phyloP scores from a whole-genome alignment of 2,797 vertebrate genomes.

The Muraenolepis orangiensis region DNA sequence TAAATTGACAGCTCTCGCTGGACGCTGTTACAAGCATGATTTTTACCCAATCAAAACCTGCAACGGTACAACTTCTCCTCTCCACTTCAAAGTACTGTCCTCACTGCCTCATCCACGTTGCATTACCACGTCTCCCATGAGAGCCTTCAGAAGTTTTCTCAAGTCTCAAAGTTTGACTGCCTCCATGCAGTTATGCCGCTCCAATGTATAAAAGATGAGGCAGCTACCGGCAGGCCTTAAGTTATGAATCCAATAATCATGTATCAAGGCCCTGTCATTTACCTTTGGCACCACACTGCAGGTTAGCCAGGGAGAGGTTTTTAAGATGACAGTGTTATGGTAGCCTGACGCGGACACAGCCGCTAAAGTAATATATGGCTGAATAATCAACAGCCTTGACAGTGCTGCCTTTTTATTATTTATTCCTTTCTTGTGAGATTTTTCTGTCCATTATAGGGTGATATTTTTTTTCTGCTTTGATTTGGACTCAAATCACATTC shows the following conservation, averaged over 20 bases:
- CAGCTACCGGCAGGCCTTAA: constrained; percentile 62
- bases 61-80: neutral
- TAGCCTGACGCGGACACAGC: constrained; percentile 29
- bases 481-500: constrained; percentile 3
- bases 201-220: constrained; percentile 70
- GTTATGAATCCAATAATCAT: constrained; percentile 63
- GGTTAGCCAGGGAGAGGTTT: constrained; percentile 22
- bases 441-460: constrained; percentile 12
- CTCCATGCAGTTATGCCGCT: constrained; percentile 38
- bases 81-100: neutral
- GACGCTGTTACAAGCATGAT: neutral
- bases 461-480: constrained; percentile 14
- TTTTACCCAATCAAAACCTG: neutral
- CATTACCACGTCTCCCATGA: constrained; percentile 24
- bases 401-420: neutral
- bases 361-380: constrained; percentile 26
- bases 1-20: neutral
- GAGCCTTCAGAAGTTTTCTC: constrained; percentile 33
- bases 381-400: constrained; percentile 34
- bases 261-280: constrained; percentile 59
- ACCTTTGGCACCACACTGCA: constrained; percentile 50
- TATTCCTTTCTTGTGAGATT: neutral
- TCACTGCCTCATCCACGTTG: neutral
- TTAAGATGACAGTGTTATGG: constrained; percentile 28
- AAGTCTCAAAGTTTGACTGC: constrained; percentile 57